Base-by-base conservation (phyloP, 2,888 invertebrate species). In the Electrophaes corylata region DNA sequence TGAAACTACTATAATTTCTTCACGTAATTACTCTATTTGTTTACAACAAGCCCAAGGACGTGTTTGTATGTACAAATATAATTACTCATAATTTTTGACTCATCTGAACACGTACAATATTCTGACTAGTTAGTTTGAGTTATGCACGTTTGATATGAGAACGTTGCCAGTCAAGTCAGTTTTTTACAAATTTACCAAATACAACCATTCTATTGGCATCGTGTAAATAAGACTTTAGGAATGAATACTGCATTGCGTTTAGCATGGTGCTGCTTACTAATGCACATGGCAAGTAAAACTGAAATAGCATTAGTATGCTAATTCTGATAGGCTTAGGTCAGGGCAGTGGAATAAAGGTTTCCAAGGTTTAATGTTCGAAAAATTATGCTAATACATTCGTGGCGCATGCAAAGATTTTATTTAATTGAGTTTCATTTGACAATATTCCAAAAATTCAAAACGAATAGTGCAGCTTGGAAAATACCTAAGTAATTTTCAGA, bases 221-320 rank as follows among this genome's bases (percentile, higher is more conserved):
- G 35, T 35, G 35, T 35, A 35, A 35, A 35, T 35, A 14, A 11
- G 10, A 8, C 16, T 37, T 37, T 10, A 48, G 48, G 53, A 51
- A 49, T 43, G 35, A 57, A 54, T 60, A 45, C 54, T 57, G 59
- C 54, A 63, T 54, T 53, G 51, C 55, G 64, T 54, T 10, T 29
- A 37, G 37, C n/a, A 55, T 55, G 29, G 29, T 46, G 40, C 46
- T 41, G 54, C 48, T 47, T 47, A 41, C 20, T 41, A 47, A 52
- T 57, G 57, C 20, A 52, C 39, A 54, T 46, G 58, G 44, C 33
- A 33, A 39, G 39, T 43, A 40, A 49, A 50, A 51, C 43, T 48
- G 35, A 49, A 56, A 51, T 47, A 43, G 59, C 59, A 51, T n/a
- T 47, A 54, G 20, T 51, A 54, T 60, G 55, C 39, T 48, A 47